Evolutionary conservation across 1,140 invertebrate genomes (phyloP).

Genomic region (Aradophagus sp.): DNA sequence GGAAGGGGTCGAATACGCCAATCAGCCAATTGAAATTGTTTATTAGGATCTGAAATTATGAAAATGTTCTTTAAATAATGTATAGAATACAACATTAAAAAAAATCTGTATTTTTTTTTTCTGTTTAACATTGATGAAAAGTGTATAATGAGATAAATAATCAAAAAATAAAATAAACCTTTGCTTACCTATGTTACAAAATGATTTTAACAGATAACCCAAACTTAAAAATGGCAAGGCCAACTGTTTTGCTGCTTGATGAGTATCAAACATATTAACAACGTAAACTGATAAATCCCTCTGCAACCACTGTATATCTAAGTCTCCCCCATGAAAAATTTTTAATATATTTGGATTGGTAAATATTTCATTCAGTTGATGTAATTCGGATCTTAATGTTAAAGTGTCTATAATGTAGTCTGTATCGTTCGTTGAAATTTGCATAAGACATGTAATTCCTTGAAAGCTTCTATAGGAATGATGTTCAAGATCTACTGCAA

Average conservation of each 20-base stretch:
- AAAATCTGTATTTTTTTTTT: no score
- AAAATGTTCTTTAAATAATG: no score
- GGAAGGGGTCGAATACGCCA: conserved; percentile 97
- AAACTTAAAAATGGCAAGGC: conserved; percentile 85
- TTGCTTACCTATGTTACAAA: conserved; percentile 79
- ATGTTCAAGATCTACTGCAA: conserved; percentile 91
- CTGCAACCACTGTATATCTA: conserved; percentile 95
- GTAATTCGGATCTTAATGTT: conserved; percentile 85
- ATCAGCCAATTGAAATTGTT: conserved; percentile 95
- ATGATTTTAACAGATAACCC: conserved; percentile 85
- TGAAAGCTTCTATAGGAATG: conserved; percentile 88
- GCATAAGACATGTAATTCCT: conserved; percentile 94
- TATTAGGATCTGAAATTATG: conserved; percentile 80
- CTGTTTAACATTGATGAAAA: no score
- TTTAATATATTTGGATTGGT: conserved; percentile 94
- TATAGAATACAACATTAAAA: no score
- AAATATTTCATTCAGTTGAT: conserved; percentile 92
- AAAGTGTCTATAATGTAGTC: conserved; percentile 97
- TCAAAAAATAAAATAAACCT: conserved; percentile 9
- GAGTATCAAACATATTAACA: conserved; percentile 98
- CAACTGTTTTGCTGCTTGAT: conserved; percentile 87
- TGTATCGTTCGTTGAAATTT: conserved; percentile 89
- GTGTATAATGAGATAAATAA: no score
- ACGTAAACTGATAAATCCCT: conserved; percentile 95
- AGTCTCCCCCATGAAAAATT: conserved; percentile 95